phyloP scores from a whole-genome alignment of 2,888 invertebrate species.

The Patella ulyssiponensis region DNA sequence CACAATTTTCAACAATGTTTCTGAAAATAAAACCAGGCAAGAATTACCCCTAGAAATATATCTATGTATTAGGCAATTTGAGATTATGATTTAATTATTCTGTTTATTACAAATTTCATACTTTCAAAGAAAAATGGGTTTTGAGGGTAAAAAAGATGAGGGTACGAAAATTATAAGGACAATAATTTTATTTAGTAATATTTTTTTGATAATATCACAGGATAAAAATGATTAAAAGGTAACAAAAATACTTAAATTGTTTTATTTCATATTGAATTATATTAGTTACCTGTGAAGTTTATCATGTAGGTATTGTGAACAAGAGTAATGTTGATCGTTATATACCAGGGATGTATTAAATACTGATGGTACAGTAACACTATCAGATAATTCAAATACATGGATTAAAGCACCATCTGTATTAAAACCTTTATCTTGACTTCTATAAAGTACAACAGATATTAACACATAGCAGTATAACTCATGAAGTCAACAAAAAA shows the following conservation, averaged over 20 bases:
- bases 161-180: too few species aligned
- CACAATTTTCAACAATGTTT: neutral
- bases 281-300: slow-evolving; percentile 36
- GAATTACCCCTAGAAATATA: neutral
- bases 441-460: slow-evolving; percentile 46
- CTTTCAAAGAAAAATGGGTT: too few species aligned
- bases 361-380: slow-evolving; percentile 32
- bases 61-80: too few species aligned
- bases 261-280: neutral
- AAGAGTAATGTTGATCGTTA: slow-evolving; percentile 20
- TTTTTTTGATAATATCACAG: too few species aligned
- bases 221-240: too few species aligned
- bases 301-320: slow-evolving; percentile 39
- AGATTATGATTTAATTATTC: too few species aligned
- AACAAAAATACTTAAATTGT: too few species aligned
- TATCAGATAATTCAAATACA: slow-evolving; percentile 52
- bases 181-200: too few species aligned
- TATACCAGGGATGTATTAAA: slow-evolving; percentile 12
- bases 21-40: neutral
- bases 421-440: slow-evolving; percentile 66
- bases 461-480: too few species aligned
- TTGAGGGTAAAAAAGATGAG: too few species aligned
- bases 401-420: slow-evolving; percentile 62
- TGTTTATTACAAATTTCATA: too few species aligned
- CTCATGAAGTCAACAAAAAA: too few species aligned